Conservation (phyloP, 92 coral and sea anemone genomes). For the Parazoanthus darwini region DNA sequence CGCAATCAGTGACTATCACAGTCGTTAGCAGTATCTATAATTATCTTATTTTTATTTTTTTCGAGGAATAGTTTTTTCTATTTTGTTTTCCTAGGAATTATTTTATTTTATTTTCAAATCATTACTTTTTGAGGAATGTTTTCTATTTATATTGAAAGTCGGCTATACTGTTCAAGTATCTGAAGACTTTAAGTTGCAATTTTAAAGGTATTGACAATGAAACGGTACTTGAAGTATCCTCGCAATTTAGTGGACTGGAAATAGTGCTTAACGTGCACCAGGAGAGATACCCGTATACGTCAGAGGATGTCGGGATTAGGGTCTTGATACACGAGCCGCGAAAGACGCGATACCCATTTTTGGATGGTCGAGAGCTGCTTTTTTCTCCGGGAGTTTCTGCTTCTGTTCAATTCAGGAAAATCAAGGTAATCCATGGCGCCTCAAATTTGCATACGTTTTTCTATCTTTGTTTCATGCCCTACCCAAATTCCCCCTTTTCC, state of each 20-base stretch:
- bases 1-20: too few relatives aligned
- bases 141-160: too few relatives aligned
- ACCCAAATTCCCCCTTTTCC: too few relatives aligned
- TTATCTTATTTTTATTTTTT: too few relatives aligned
- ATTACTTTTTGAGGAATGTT: too few relatives aligned
- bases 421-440: neutral
- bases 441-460: too few relatives aligned
- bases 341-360: neutral
- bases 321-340: slow-evolving; percentile 22
- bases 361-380: slow-evolving; percentile 15
- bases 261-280: slow-evolving; percentile 18
- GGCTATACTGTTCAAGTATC: too few relatives aligned
- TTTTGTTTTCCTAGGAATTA: too few relatives aligned
- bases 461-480: too few relatives aligned
- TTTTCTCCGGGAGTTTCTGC: slow-evolving; percentile 28
- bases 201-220: neutral
- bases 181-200: neutral
- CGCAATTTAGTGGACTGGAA: slow-evolving; percentile 5
- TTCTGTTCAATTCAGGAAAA: neutral
- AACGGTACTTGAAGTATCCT: neutral
- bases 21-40: too few relatives aligned
- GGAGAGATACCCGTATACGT: slow-evolving; percentile 2
- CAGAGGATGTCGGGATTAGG: slow-evolving; percentile 14
- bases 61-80: too few relatives aligned
- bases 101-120: too few relatives aligned